These are phyloP conservation scores for Pelodytes ibericus DNA, from an alignment of 2,797 vertebrate species.

Conservation along the genomic window DNA sequence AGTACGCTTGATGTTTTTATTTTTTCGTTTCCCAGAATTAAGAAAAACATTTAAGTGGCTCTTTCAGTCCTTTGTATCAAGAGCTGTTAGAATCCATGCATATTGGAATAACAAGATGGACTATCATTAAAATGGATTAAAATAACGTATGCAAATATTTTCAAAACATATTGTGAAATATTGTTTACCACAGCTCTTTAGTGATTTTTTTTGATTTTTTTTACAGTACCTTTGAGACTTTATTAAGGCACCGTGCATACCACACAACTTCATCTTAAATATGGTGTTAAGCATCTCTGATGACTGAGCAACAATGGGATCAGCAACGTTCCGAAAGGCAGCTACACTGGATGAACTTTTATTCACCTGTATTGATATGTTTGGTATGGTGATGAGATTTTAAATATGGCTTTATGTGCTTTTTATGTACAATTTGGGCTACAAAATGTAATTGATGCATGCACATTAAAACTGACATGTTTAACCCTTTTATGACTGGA, in stretches of 20 bases:
- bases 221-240: constrained; percentile 62
- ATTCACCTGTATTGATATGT: constrained; percentile 85
- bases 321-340: constrained; percentile 86
- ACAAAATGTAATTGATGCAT: too few species aligned
- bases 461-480: too few species aligned
- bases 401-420: too few species aligned
- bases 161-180: too few species aligned
- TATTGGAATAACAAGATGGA: too few species aligned
- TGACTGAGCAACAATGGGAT: constrained; percentile 82
- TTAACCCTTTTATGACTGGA: too few species aligned
- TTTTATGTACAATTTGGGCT: too few species aligned
- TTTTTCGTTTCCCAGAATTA: not conserved
- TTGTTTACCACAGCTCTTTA: not conserved
- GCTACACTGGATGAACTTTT: constrained; percentile 87
- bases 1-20: not conserved
- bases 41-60: not conserved
- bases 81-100: too few species aligned
- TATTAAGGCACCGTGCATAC: constrained; percentile 12
- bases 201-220: constrained; percentile 52
- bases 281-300: constrained; percentile 67
- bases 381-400: constrained; percentile 73
- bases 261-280: not conserved
- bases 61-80: not conserved
- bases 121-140: too few species aligned
- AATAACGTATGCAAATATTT: too few species aligned